Evolutionary conservation across 1,140 invertebrate species (phyloP), one percentile per base, ranked within the genome.

Genomic region (Potamilus streckersoni): DNA sequence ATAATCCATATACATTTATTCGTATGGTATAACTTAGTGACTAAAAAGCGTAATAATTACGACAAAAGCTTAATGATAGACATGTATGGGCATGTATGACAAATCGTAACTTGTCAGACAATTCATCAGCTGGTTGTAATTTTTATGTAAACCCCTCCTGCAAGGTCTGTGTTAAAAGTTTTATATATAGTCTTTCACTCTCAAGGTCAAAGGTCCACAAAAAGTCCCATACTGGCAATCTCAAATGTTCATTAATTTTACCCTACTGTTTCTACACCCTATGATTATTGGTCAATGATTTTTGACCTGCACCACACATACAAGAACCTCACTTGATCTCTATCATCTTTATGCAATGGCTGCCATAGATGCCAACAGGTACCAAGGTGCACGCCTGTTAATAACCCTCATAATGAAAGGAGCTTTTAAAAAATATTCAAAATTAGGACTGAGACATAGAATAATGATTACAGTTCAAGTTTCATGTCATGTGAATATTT

Each of bases 241-340:
- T 16, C 17, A 14, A 57, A 20, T 67, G 19, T 14, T 49, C 2
- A 15, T 20, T 15, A 65, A 23, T 68, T 38, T 68, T 60, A 19
- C 66, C 72, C 63, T 58, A 74, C 2, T 75, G 0, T 56, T 66
- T 68, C 56, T 65, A 60, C 16, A 79, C 19, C 69, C 56, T 67
- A 3, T 64, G 56, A 16, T 79, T 69, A 55, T 79, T 63, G 3
- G 62, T 69, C 77, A 72, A 71, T 5, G 61, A 70, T 63, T 74
- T 74, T 55, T 71, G 55, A 19, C 69, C 68, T 14, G 61, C n/a
- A 55, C 72, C 68, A 62, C 66, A 73, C 69, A 74, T 68, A 63
- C 19, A 73, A 62, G 6, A 68, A 23, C 8, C 73, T 27, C 16
- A 67, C 20, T 6, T 27, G 61, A 61, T 72, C 71, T 68, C 68